Percentiles rank a stretch among this genome's conserved stretches.
Evolutionary conservation across 2,888 invertebrate species (phyloP).

Genomic region (Chalcis sispes): DNA sequence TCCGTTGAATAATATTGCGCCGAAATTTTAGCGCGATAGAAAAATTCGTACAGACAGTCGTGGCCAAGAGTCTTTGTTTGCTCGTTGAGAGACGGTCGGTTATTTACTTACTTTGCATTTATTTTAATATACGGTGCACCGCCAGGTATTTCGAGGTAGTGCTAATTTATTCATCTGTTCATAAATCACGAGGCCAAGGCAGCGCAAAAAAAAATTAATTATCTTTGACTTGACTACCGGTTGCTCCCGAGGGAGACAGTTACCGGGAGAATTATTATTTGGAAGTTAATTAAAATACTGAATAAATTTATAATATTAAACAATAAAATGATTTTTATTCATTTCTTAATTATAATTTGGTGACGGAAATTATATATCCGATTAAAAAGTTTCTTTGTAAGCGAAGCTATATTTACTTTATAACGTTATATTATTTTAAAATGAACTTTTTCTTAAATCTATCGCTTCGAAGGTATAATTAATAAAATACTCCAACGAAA

Average conservation of each 20-base stretch:
- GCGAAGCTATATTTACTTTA: too few relatives aligned
- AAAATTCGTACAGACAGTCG: constrained; percentile 9
- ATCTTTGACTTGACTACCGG: constrained; percentile 56
- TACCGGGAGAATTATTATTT: constrained; percentile 53
- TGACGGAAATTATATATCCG: too few relatives aligned
- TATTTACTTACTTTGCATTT: constrained; percentile 27
- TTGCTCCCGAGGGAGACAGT: constrained; percentile 43
- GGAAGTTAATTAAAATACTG: constrained; percentile 51
- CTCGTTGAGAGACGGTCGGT: constrained; percentile 8
- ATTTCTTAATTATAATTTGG: too few relatives aligned
- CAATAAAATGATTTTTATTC: too few relatives aligned
- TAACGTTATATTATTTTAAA: too few relatives aligned
- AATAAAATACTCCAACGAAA: too few relatives aligned
- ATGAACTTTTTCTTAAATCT: too few relatives aligned
- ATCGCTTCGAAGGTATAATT: too few relatives aligned
- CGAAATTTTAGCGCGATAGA: constrained; percentile 33
- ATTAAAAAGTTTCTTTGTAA: too few relatives aligned
- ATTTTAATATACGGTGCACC: constrained; percentile 21
- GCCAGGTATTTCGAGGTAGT: constrained; percentile 54
- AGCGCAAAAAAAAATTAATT: constrained; percentile 56
- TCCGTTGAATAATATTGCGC: too few relatives aligned
- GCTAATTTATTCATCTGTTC: constrained; percentile 58
- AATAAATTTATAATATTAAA: too few relatives aligned
- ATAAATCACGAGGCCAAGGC: constrained; percentile 49
- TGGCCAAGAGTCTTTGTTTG: constrained; percentile 18